A percentile compares a stretch with the other conserved stretches of the same genome.
phyloP scores from a whole-genome alignment of 2,888 invertebrate genomes.

The Lomographa bimaculata region DNA sequence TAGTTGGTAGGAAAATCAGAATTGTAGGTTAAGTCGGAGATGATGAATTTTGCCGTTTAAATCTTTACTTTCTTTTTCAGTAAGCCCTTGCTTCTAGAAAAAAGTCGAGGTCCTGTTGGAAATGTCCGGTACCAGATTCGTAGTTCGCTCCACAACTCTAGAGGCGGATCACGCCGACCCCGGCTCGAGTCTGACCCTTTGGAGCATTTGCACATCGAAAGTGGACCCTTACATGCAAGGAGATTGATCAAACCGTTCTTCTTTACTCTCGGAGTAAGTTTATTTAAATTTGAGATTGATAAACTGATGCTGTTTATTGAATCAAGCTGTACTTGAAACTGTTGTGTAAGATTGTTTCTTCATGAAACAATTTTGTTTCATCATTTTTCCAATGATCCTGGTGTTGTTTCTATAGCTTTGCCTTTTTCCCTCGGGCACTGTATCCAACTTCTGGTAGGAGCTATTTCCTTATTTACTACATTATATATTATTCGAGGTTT shows the following conservation, averaged over 20 bases:
- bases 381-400: too few species aligned
- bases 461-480: too few species aligned
- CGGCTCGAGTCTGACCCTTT: constrained; percentile 61
- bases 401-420: too few species aligned
- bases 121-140: constrained; percentile 55
- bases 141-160: constrained; percentile 62
- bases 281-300: too few species aligned
- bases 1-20: constrained; percentile 52
- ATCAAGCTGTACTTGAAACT: too few species aligned
- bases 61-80: constrained; percentile 37
- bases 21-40: constrained; percentile 14
- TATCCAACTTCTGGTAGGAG: too few species aligned
- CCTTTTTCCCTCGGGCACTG: too few species aligned
- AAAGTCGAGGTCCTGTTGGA: constrained; percentile 34
- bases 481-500: too few species aligned
- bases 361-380: too few species aligned
- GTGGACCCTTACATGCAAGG: constrained; percentile 65
- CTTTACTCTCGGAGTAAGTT: constrained; percentile 86
- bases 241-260: constrained; percentile 84
- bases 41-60: not conserved
- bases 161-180: constrained; percentile 49
- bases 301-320: too few species aligned
- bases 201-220: constrained; percentile 64
- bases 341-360: too few species aligned
- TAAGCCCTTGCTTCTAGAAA: constrained; percentile 45